Base-by-base conservation (phyloP, 92 coral and sea anemone species). In the Galaxea fascicularis region DNA sequence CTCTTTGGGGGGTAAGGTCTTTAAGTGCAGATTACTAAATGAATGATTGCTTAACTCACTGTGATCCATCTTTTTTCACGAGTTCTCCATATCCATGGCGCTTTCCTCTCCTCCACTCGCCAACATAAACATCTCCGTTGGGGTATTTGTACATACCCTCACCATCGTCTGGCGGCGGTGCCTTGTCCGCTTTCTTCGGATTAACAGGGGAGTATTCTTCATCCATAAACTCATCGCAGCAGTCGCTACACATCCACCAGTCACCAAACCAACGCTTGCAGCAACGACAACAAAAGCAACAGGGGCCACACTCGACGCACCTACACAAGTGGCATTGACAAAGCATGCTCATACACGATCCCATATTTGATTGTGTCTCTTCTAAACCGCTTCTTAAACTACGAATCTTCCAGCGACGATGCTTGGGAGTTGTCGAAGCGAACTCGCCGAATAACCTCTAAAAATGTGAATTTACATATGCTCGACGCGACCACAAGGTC, bases 241-340 rank as follows among this genome's bases (percentile, higher is more conserved):
- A 94, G 62, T 94, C 98, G 31, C 95, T 82, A 20, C 98, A 94
- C 98, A 94, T 94, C 95, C 98, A 94, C 98, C 98, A 94, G 24
- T 94, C 98, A 8, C 98, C 98, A 21, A 93, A 94, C 88, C 91
- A 94, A 51, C 86, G 90, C 30, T 91, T 71, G 72, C 98, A 94
- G 51, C 93, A 94, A 16, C 80, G 82, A 77, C 98, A 94, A 74
- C 98, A 94, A 21, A 70, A 49, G 62, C 98, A 92, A 8, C 73
- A 63, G 0, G 93, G 92, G 6, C 98, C 98, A 66, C 95, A 94
- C 51, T 80, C 86, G 29, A 89, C 92, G 62, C 98, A 94, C 1
- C 93, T 88, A 60, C 98, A 94, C 54, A 89, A 74, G 58, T 94
- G 98, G 9, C 95, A 92, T 44, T 94, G 98, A 28, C 98, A 94